phyloP scores from a whole-genome alignment of 2,888 invertebrate genomes.

The Pterostichus niger region DNA sequence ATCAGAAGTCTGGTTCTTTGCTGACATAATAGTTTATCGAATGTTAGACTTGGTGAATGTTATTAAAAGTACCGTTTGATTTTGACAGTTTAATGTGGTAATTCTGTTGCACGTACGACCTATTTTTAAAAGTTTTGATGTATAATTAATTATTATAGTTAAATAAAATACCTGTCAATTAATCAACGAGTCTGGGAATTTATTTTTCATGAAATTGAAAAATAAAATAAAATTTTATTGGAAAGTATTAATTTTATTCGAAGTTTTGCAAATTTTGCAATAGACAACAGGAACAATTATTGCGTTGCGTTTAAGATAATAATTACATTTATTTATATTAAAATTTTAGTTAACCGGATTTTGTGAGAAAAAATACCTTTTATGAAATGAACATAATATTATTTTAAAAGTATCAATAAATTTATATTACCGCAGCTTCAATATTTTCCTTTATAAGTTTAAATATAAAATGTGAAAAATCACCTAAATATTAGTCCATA shows the following conservation, averaged over 20 bases:
- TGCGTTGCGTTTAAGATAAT: no score
- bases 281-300: not conserved
- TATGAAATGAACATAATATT: no score
- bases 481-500: no score
- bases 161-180: conserved; percentile 27
- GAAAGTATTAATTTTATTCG: not conserved
- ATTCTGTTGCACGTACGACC: conserved; percentile 9
- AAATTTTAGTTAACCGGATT: no score
- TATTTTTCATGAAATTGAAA: not conserved
- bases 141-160: conserved; percentile 44
- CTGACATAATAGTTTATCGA: conserved; percentile 40
- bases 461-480: no score
- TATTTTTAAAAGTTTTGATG: conserved; percentile 26
- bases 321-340: no score
- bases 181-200: conserved; percentile 18
- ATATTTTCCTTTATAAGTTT: no score
- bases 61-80: conserved; percentile 16
- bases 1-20: conserved; percentile 3
- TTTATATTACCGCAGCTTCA: no score
- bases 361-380: no score
- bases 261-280: not conserved
- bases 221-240: not conserved
- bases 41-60: conserved; percentile 6
- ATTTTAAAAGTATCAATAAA: no score
- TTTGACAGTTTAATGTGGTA: conserved; percentile 23